phyloP scores from a whole-genome alignment of 2,113 vertebrate species.

The Seriola rivoliana region DNA sequence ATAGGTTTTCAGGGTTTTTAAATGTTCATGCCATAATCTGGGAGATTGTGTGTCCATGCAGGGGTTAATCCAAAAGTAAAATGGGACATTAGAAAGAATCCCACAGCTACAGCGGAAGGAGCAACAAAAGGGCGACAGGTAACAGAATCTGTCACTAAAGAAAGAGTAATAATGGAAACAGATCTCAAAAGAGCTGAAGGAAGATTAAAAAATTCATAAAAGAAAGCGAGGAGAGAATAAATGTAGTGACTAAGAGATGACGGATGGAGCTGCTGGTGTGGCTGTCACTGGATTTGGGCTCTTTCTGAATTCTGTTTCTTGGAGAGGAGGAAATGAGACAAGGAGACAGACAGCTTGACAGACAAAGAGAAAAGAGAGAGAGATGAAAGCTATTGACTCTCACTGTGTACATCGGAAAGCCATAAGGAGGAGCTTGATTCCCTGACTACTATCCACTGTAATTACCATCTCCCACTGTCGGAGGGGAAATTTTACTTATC shows the following conservation, averaged over 20 bases:
- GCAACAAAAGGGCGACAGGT: background rate
- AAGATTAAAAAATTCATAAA: constrained; percentile 17
- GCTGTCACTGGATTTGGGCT: constrained; percentile 27
- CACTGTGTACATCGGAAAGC: constrained; percentile 49
- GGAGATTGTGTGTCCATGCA: background rate
- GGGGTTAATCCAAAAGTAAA: background rate
- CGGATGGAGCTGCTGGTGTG: constrained; percentile 6
- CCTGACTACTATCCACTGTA: constrained; percentile 68
- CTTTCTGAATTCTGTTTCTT: constrained; percentile 26
- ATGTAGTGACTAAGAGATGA: background rate
- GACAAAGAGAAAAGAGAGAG: constrained; percentile 5
- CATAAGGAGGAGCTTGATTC: constrained; percentile 56
- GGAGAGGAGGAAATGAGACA: constrained; percentile 15
- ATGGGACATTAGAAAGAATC: background rate
- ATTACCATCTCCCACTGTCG: constrained; percentile 63
- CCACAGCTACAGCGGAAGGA: background rate
- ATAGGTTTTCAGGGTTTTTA: background rate
- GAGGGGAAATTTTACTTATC: constrained; percentile 64
- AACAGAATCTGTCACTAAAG: background rate
- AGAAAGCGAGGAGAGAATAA: background rate
- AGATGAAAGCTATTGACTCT: constrained; percentile 66
- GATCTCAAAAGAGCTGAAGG: constrained; percentile 3
- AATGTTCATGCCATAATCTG: background rate
- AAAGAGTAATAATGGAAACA: background rate
- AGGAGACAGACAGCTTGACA: constrained; percentile 37